Evolutionary conservation across 2,113 vertebrate genomes (phyloP).

Genomic region (Equus quagga): DNA sequence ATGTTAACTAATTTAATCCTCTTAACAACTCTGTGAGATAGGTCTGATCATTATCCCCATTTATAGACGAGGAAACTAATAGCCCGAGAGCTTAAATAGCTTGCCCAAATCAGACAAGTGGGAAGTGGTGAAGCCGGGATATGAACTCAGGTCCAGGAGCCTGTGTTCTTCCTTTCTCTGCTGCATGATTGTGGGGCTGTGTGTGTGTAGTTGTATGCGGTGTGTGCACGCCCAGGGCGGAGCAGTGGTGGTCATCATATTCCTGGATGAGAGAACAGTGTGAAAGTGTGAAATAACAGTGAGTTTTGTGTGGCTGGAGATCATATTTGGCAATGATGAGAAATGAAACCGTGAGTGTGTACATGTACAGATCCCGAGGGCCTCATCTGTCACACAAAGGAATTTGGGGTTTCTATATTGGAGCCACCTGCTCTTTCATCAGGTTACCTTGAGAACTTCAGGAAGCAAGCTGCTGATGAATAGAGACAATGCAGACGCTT

Average conservation of each 20-base stretch:
- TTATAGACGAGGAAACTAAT: neutral
- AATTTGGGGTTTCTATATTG: neutral
- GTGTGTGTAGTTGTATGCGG: neutral
- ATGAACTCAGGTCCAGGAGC: neutral
- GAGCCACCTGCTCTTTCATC: neutral
- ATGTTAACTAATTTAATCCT: neutral
- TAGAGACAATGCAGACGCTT: neutral
- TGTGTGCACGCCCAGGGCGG: accelerated
- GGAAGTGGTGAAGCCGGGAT: neutral
- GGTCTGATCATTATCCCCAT: neutral
- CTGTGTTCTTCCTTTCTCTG: neutral
- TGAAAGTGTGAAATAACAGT: neutral
- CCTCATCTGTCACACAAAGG: neutral
- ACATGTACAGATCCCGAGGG: neutral
- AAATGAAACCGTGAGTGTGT: neutral
- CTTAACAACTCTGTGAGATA: neutral
- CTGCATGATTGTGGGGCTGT: accelerated
- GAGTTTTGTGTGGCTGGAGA: neutral
- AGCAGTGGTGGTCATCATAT: too few species aligned
- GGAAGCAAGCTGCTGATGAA: neutral
- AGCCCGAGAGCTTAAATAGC: neutral
- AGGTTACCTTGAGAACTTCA: neutral
- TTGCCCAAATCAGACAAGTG: neutral
- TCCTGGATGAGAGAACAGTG: neutral
- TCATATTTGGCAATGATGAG: neutral